A percentile compares a stretch with the other conserved stretches of the same genome.
Evolutionary conservation across 2,888 invertebrate species (phyloP).

Genomic region (Biston stratarius): DNA sequence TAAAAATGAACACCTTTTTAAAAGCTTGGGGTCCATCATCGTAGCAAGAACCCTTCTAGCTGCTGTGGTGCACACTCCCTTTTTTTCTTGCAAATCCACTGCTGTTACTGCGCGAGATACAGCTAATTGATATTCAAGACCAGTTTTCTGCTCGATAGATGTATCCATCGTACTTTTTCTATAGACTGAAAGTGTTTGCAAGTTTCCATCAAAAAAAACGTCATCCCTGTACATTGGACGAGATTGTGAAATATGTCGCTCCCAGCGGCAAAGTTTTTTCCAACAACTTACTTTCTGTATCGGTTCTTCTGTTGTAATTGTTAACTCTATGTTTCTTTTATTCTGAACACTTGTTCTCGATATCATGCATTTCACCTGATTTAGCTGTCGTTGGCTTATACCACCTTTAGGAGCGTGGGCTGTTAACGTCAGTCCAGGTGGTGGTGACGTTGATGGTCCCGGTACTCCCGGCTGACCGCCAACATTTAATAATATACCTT

Average conservation of each 20-base stretch:
- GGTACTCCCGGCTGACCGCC: conserved; percentile 48
- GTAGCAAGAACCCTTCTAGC: conserved; percentile 75
- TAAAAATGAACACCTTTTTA: conserved; percentile 68
- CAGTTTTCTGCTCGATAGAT: conserved; percentile 62
- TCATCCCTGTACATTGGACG: conserved; percentile 81
- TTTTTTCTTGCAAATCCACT: conserved; percentile 68
- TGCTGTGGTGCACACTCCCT: conserved; percentile 75
- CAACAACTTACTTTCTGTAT: conserved; percentile 62
- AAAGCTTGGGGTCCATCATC: conserved; percentile 75
- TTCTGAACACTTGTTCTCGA: conserved; percentile 62
- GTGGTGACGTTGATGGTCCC: conserved; percentile 63
- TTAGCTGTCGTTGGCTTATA: conserved; percentile 67
- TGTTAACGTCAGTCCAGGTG: conserved; percentile 58
- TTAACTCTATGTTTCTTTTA: conserved; percentile 57
- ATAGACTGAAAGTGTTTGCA: conserved; percentile 69
- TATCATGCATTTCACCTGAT: conserved; percentile 72
- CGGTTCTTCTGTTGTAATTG: conserved; percentile 50
- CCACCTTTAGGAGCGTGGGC: conserved; percentile 65
- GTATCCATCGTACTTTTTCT: conserved; percentile 71
- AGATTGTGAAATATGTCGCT: conserved; percentile 67
- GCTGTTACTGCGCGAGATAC: conserved; percentile 76
- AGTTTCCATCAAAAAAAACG: conserved; percentile 73
- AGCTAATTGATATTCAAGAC: conserved; percentile 78
- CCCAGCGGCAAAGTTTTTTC: conserved; percentile 69
- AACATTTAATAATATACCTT: conserved; percentile 44